phyloP scores from a whole-genome alignment of 2,797 vertebrate species.

The Poeciliopsis paucimaculata region DNA sequence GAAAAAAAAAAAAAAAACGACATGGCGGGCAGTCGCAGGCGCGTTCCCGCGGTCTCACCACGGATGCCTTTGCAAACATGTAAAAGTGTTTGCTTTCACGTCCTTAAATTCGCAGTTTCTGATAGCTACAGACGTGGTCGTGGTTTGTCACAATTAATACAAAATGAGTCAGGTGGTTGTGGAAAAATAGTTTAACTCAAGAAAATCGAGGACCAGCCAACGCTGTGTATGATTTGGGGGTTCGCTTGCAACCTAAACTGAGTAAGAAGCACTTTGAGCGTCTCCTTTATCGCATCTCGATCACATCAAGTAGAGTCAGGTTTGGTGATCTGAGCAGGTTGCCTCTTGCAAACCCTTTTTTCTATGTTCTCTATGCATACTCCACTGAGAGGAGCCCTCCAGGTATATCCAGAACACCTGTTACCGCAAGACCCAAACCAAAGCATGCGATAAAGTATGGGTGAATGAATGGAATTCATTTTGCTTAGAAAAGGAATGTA shows the following conservation, averaged over 20 bases:
- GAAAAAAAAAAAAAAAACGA: constrained; percentile 24
- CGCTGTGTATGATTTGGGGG: neutral
- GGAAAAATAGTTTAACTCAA: neutral
- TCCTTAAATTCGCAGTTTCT: neutral
- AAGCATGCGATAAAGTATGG: neutral
- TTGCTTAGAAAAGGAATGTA: neutral
- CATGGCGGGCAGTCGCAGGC: constrained; percentile 1
- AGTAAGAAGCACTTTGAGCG: neutral
- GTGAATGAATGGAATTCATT: neutral
- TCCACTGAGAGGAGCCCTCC: neutral
- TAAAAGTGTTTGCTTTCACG: neutral
- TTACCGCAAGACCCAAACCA: no score
- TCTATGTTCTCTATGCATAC: neutral
- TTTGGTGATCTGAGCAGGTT: neutral
- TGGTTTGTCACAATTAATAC: neutral
- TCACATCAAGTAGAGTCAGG: neutral
- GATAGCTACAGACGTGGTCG: neutral
- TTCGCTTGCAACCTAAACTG: neutral
- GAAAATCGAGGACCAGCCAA: neutral
- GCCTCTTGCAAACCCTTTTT: neutral
- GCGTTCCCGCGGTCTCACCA: constrained; percentile 2
- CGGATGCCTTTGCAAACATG: neutral
- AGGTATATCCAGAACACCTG: no score
- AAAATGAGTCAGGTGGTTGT: neutral
- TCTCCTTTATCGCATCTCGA: neutral